A percentile compares a stretch with the other conserved stretches of the same genome.
Evolutionary conservation across 2,113 vertebrate species (phyloP).

Genomic region (Cairina moschata): DNA sequence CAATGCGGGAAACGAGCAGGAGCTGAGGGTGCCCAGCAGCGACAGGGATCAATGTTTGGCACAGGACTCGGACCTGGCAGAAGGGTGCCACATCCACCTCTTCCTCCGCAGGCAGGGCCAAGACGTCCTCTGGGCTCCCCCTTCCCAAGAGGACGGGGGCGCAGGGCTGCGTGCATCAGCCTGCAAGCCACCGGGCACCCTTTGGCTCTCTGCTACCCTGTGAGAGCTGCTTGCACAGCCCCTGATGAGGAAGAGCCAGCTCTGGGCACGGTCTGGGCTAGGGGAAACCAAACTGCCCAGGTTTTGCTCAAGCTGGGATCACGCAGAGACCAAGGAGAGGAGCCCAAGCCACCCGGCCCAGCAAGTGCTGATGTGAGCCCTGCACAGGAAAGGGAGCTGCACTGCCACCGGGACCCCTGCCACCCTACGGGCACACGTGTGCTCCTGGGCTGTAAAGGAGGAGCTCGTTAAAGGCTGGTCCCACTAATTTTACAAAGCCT

Average conservation of each 20-base stretch:
- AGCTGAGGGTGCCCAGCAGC: too few species aligned
- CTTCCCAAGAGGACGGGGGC: too few species aligned
- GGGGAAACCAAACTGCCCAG: neutral
- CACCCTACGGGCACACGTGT: neutral
- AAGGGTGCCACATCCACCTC: neutral
- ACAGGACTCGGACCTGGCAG: accelerated
- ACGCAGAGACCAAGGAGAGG: neutral
- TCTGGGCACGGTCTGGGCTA: neutral
- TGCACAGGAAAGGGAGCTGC: neutral
- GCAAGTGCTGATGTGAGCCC: neutral
- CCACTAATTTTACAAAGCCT: neutral
- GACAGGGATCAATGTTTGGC: too few species aligned
- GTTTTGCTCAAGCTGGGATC: neutral
- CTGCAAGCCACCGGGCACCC: too few species aligned
- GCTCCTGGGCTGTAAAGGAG: neutral
- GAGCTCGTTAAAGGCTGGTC: neutral
- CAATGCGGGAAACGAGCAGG: neutral
- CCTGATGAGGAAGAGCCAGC: too few species aligned
- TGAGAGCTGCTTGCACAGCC: too few species aligned
- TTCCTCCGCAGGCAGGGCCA: neutral
- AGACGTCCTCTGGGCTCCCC: neutral
- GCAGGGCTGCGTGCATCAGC: too few species aligned
- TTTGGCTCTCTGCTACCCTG: too few species aligned
- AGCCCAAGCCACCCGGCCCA: neutral
- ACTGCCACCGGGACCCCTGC: neutral